phyloP scores from a whole-genome alignment of 30 jellyfish, hydroid and myxozoan species.

The Turritopsis dohrnii region DNA sequence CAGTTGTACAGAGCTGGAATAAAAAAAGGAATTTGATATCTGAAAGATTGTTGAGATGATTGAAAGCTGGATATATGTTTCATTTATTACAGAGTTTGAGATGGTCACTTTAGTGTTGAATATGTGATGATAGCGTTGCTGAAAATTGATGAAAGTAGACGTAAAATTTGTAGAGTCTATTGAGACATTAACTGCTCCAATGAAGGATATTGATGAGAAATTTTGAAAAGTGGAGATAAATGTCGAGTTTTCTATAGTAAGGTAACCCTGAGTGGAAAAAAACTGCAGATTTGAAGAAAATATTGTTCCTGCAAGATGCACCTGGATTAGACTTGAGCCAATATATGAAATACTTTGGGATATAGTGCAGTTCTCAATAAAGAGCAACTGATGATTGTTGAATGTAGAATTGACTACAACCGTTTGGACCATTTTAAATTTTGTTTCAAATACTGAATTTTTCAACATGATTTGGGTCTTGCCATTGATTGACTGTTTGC shows the following conservation, averaged over 20 bases:
- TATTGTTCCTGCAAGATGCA: neutral
- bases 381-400: neutral
- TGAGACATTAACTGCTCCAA: neutral
- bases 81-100: neutral
- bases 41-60: neutral
- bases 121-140: neutral
- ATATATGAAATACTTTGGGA: neutral
- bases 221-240: neutral
- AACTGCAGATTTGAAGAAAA: neutral
- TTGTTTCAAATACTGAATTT: neutral
- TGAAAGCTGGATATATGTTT: neutral
- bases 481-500: neutral
- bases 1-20: neutral
- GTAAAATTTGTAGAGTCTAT: neutral
- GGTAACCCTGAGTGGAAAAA: neutral
- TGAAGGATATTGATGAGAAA: neutral
- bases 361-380: neutral
- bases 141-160: neutral
- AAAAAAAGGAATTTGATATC: neutral
- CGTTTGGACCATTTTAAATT: neutral
- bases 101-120: neutral
- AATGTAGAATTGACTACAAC: neutral
- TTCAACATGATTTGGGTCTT: neutral
- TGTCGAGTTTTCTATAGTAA: neutral
- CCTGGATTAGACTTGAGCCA: neutral